A percentile compares a stretch with the other conserved stretches of the same genome.
These are phyloP conservation scores for Drosophila neonasuta DNA, from an alignment of 2,888 invertebrate species.

Conservation along the genomic window DNA sequence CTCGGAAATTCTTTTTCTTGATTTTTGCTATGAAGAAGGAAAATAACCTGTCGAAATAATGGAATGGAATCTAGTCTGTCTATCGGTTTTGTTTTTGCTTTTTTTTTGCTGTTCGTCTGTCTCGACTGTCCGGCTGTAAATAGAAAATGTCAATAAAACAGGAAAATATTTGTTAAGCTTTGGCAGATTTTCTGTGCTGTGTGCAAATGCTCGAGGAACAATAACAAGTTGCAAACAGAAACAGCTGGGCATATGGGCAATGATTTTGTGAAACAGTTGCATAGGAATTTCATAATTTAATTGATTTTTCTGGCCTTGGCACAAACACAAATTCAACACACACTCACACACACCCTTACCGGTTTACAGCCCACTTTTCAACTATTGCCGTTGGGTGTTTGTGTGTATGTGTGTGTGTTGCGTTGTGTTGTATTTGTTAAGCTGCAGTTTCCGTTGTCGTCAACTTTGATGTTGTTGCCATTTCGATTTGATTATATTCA, in stretches of 20 bases:
- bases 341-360: neutral
- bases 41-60: conserved; percentile 56
- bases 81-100: conserved; percentile 11
- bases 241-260: conserved; percentile 27
- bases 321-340: conserved; percentile 11
- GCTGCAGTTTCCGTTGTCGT: conserved; percentile 62
- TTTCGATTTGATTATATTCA: conserved; percentile 71
- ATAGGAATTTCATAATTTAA: conserved; percentile 66
- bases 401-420: conserved; percentile 17
- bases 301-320: conserved; percentile 71
- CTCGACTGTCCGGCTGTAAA: conserved; percentile 50
- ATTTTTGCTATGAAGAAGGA: conserved; percentile 15
- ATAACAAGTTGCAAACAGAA: neutral
- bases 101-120: neutral
- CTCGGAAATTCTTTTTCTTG: conserved; percentile 25
- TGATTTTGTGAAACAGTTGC: conserved; percentile 36
- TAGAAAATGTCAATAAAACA: conserved; percentile 68
- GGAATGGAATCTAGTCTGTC: conserved; percentile 18
- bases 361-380: conserved; percentile 6
- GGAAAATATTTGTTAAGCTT: conserved; percentile 44
- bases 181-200: conserved; percentile 2
- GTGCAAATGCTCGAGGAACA: neutral
- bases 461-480: conserved; percentile 66
- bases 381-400: conserved; percentile 36
- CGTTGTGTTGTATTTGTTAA: conserved; percentile 36